Evolutionary conservation across 2,888 invertebrate genomes (phyloP).

Genomic region (Drosophila falleni): DNA sequence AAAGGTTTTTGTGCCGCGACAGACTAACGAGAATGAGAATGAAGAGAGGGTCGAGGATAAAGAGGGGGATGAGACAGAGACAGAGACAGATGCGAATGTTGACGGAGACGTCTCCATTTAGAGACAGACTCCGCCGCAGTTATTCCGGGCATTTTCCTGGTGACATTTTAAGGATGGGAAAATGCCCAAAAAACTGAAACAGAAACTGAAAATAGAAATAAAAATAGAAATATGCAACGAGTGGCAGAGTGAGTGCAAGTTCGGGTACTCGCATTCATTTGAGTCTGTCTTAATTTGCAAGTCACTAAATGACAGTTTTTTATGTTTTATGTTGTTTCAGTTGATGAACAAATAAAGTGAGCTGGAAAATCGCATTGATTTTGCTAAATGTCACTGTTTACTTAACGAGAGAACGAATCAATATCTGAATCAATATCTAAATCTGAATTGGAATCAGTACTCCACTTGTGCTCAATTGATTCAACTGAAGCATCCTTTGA

Average conservation of each 20-base stretch:
- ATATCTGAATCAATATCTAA: conserved; percentile 23
- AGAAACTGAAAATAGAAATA: conserved; percentile 18
- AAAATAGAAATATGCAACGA: conserved; percentile 20
- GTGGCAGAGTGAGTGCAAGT: neutral
- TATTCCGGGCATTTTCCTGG: conserved; percentile 47
- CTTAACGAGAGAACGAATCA: conserved; percentile 36
- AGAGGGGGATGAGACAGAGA: conserved; percentile 15
- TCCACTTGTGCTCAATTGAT: conserved; percentile 47
- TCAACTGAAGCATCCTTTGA: conserved; percentile 44
- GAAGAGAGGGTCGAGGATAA: neutral
- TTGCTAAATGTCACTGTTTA: conserved; percentile 64
- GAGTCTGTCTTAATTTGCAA: conserved; percentile 51
- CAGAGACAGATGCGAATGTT: conserved; percentile 23
- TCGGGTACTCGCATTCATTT: conserved; percentile 6
- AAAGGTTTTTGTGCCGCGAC: conserved; percentile 66
- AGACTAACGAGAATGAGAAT: conserved; percentile 49
- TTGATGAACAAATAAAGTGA: conserved; percentile 45
- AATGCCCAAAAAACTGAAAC: conserved; percentile 8
- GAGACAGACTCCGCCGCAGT: conserved; percentile 30
- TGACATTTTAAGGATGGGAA: conserved; percentile 15
- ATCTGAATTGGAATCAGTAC: conserved; percentile 4
- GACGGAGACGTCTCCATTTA: conserved; percentile 61
- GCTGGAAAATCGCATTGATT: conserved; percentile 53
- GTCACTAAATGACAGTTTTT: conserved; percentile 66
- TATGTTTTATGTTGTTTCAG: conserved; percentile 44